Evolutionary conservation across 2,113 vertebrate species (phyloP).

Genomic region (Triplophysa tibetana): DNA sequence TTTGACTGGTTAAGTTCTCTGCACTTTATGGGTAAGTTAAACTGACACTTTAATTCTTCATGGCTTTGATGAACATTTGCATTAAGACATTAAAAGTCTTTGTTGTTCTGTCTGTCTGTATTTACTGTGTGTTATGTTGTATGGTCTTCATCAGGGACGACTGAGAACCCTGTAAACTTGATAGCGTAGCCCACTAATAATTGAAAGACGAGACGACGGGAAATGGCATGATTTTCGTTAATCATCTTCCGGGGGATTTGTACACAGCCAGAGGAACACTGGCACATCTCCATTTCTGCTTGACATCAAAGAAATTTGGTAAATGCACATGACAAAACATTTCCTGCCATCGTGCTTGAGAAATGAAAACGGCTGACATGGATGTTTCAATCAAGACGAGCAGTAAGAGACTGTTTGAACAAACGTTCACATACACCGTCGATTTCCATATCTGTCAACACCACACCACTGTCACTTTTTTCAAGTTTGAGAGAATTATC

Average conservation of each 20-base stretch:
- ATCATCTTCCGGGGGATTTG: slow-evolving; percentile 65
- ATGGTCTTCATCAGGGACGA: slow-evolving; percentile 47
- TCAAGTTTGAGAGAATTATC: too few relatives aligned
- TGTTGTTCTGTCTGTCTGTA: not conserved
- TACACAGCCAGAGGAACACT: slow-evolving; percentile 74
- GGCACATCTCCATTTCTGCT: slow-evolving; percentile 67
- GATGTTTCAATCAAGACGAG: slow-evolving; percentile 19
- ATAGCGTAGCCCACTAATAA: slow-evolving; percentile 58
- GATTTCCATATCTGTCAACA: not conserved
- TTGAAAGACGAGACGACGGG: slow-evolving; percentile 56
- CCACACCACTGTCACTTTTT: not conserved
- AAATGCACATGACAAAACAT: slow-evolving; percentile 61
- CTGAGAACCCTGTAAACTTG: slow-evolving; percentile 54
- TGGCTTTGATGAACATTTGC: not conserved
- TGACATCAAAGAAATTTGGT: slow-evolving; percentile 77
- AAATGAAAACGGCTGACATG: slow-evolving; percentile 50
- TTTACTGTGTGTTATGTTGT: slow-evolving; percentile 12
- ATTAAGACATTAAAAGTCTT: not conserved
- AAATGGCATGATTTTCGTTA: slow-evolving; percentile 63
- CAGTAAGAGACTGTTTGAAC: slow-evolving; percentile 55
- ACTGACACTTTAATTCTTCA: not conserved
- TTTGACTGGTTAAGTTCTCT: too few relatives aligned
- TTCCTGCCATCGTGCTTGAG: slow-evolving; percentile 55
- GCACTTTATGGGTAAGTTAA: not conserved
- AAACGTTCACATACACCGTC: not conserved